Evolutionary conservation across 1,140 invertebrate genomes (phyloP).

Genomic region (Sminthurinus signatus): DNA sequence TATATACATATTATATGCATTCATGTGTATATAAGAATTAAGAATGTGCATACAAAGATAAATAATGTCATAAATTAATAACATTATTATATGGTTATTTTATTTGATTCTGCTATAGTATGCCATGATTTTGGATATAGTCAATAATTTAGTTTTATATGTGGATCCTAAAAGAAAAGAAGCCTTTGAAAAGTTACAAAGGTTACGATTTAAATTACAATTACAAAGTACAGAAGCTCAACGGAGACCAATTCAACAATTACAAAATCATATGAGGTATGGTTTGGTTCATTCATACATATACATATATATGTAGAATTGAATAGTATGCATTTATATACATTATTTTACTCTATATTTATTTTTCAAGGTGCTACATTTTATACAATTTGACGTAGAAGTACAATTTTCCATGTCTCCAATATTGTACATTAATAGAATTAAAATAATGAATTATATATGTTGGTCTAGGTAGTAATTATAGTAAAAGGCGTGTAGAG

Average conservation of each 20-base stretch:
- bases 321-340: neutral
- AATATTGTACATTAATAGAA: no score
- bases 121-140: conserved; percentile 91
- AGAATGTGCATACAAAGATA: no score
- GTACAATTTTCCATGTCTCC: no score
- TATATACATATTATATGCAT: no score
- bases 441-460: no score
- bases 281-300: no score
- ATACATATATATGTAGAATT: neutral
- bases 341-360: neutral
- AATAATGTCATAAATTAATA: neutral
- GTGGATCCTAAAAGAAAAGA: conserved; percentile 93
- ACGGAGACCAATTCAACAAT: conserved; percentile 78
- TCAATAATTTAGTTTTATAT: conserved; percentile 93
- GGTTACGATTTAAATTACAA: conserved; percentile 89
- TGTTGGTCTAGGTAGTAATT: no score
- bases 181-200: conserved; percentile 75
- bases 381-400: no score
- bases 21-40: no score
- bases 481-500: no score
- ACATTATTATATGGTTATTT: neutral
- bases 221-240: conserved; percentile 84
- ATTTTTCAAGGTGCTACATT: no score
- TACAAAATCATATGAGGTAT: conserved; percentile 74
- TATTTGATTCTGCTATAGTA: conserved; percentile 56